Evolutionary conservation across 2,888 invertebrate genomes (phyloP), one percentile per base, ranked within the genome.

Genomic region (Elysia crispata): DNA sequence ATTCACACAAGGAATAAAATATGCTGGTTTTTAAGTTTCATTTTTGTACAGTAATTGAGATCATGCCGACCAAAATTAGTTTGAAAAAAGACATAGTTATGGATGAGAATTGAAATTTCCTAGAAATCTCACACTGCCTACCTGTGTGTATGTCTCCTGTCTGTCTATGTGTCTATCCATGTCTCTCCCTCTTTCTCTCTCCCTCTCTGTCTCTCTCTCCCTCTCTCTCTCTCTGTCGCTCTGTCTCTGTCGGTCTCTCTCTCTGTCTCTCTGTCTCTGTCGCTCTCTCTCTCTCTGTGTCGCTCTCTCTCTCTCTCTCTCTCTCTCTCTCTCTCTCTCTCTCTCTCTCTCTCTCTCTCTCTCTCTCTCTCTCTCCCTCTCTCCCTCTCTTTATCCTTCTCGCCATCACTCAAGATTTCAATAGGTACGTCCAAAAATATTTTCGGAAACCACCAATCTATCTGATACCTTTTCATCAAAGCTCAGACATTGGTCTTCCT

Each of bases 281-380:
- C 62, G 57, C 77, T 78, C 69, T 72, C 72, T 60, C 72, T 70
- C 57, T 78, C 69, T 78, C 33, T 73, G 50, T 73, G 50, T 79
- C 73, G 72, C 66, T 73, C 64, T 73, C 66, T 73, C 66, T 79
- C 64, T 73, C 66, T 64, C 73, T 73, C 50, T 79, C 73, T 79
- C 64, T 79, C 64, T 64, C 66, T 64, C 66, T 73, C 66, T 73
- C 73, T 49, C 28, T 77, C 70, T 60, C 25, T 70, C 49, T 74
- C 57, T 31, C 54, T 57, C 57, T 30, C 25, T 30, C n/a, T 74
- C 5, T 74, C 18, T 74, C 25, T 74, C 25, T 30, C 23, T 6
- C 1, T 57, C 25, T 28, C 23, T 54, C 30, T 28, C 23, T 57
- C 57, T 57, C 20, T 54, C 25, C 60, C 8, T 75, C 30, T 75